A percentile compares a stretch with the other conserved stretches of the same genome.
Evolutionary conservation across 2,888 invertebrate genomes (phyloP).

Genomic region (Psylliodes chrysocephalus): DNA sequence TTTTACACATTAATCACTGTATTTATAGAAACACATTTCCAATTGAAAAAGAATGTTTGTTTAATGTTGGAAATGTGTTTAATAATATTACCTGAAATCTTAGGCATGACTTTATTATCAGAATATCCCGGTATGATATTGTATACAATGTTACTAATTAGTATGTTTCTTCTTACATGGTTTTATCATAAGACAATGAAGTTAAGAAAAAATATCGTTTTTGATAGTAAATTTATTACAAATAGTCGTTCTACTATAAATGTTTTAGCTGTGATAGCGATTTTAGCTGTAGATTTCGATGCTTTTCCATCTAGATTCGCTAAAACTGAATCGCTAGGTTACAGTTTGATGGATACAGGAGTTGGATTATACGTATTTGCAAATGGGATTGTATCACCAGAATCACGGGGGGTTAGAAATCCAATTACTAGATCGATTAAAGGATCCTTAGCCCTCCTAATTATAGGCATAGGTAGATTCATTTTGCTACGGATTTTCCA

Average conservation of each 20-base stretch:
- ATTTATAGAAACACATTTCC: slow-evolving; percentile 50
- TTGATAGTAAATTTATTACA: slow-evolving; percentile 67
- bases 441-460: slow-evolving; percentile 65
- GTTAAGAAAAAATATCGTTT: slow-evolving; percentile 15
- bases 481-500: slow-evolving; percentile 72
- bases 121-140: slow-evolving; percentile 56
- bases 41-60: slow-evolving; percentile 19
- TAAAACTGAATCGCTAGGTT: slow-evolving; percentile 89
- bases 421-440: slow-evolving; percentile 58
- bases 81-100: slow-evolving; percentile 68
- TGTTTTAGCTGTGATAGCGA: slow-evolving; percentile 80
- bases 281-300: slow-evolving; percentile 93
- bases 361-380: slow-evolving; percentile 88
- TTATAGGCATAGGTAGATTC: slow-evolving; percentile 74
- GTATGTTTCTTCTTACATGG: slow-evolving; percentile 24
- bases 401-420: slow-evolving; percentile 61
- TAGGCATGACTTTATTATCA: slow-evolving; percentile 68
- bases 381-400: slow-evolving; percentile 80
- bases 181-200: not conserved
- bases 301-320: slow-evolving; percentile 86
- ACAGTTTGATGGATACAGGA: slow-evolving; percentile 94
- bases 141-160: slow-evolving; percentile 42
- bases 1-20: slow-evolving; percentile 56
- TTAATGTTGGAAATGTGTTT: slow-evolving; percentile 67
- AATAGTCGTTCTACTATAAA: slow-evolving; percentile 77